These are phyloP conservation scores for Chionomys nivalis DNA, from an alignment of 2,113 vertebrate genomes.

Conservation along the genomic window DNA sequence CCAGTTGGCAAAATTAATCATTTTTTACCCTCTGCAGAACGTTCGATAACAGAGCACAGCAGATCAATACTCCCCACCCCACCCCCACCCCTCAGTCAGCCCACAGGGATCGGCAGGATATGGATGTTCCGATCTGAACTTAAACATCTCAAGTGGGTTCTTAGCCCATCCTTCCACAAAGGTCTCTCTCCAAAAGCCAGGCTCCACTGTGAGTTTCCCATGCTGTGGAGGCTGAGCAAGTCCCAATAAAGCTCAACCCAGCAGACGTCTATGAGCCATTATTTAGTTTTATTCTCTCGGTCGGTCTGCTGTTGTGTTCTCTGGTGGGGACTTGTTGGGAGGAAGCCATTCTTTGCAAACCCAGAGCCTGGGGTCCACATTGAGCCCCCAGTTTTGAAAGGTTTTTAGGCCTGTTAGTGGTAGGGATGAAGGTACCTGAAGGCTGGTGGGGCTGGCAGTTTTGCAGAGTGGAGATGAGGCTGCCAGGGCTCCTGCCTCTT, in stretches of 20 bases:
- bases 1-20: slow-evolving; percentile 44
- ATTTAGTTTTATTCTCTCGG: not conserved
- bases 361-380: not conserved
- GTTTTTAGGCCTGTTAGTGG: not conserved
- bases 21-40: not conserved
- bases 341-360: not conserved
- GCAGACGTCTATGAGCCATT: not conserved
- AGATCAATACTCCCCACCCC: not conserved
- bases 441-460: not conserved
- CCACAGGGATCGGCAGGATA: not conserved
- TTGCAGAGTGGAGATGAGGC: not conserved
- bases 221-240: not conserved
- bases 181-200: not conserved
- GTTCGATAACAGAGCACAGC: not conserved
- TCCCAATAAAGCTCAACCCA: not conserved
- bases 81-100: not conserved
- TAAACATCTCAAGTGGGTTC: not conserved
- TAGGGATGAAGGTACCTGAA: not conserved
- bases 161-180: not conserved
- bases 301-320: not conserved
- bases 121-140: not conserved
- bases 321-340: not conserved
- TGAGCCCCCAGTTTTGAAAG: not conserved
- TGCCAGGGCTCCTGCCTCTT: not conserved
- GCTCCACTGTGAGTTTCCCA: not conserved